Evolutionary conservation across 2,113 vertebrate species (phyloP).

Genomic region (Otolemur garnettii): DNA sequence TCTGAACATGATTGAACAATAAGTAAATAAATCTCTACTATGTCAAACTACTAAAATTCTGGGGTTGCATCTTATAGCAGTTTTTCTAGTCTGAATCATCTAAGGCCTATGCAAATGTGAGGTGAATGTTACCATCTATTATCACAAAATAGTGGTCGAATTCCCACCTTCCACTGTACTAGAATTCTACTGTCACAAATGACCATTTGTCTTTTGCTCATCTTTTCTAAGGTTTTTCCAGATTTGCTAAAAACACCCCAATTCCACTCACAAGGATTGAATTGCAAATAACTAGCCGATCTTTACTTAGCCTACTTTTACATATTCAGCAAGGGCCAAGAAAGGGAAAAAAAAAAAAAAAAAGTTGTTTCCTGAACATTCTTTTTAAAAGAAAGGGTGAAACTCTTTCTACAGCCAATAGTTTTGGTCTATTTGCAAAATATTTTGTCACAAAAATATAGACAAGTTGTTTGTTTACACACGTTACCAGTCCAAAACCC

Average conservation of each 20-base stretch:
- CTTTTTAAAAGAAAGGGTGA: constrained; percentile 6
- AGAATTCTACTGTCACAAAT: background rate
- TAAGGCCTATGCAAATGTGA: background rate
- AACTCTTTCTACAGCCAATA: background rate
- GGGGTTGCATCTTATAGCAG: rapidly evolving
- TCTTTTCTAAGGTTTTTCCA: background rate
- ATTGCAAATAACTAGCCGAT: constrained; percentile 24
- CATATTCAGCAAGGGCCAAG: constrained; percentile 7
- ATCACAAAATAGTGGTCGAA: background rate
- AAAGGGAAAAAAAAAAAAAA: background rate
- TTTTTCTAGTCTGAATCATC: background rate
- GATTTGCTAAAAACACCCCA: background rate
- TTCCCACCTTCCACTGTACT: background rate
- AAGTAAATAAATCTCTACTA: background rate
- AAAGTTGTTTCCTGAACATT: background rate
- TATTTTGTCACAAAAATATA: background rate
- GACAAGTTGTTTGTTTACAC: background rate
- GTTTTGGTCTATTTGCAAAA: constrained; percentile 17
- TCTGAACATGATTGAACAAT: background rate
- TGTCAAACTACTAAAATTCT: background rate
- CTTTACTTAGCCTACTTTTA: constrained; percentile 38
- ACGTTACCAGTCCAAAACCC: background rate
- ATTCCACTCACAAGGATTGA: background rate
- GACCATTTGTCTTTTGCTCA: background rate
- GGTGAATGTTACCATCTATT: background rate